These are phyloP conservation scores for Caenorhabditis japonica DNA, from an alignment of 2,888 invertebrate genomes.

Conservation along the genomic window DNA sequence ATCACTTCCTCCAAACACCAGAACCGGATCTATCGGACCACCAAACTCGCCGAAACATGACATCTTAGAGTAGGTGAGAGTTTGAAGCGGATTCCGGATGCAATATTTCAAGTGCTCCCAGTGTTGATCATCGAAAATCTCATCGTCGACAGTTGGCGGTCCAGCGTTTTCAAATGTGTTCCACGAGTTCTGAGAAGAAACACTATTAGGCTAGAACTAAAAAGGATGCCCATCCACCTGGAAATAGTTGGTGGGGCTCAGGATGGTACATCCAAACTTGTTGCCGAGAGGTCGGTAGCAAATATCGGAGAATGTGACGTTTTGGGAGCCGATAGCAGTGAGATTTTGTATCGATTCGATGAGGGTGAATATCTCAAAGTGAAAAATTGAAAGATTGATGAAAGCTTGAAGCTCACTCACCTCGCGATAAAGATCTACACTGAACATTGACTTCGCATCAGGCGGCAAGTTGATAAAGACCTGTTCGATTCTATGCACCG, in stretches of 20 bases:
- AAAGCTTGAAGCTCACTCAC: not conserved
- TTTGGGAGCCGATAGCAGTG: not conserved
- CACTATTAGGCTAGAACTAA: not conserved
- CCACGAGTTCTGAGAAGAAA: slow-evolving; percentile 18
- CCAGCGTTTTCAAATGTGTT: not conserved
- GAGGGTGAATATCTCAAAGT: slow-evolving; percentile 19
- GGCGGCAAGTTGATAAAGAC: slow-evolving; percentile 14
- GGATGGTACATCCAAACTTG: slow-evolving; percentile 20
- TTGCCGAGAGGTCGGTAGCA: slow-evolving; percentile 37
- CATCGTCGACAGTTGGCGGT: slow-evolving; percentile 9
- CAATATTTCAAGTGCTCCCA: slow-evolving; percentile 22
- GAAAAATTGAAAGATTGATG: not conserved
- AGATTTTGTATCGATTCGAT: slow-evolving; percentile 12
- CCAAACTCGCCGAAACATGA: slow-evolving; percentile 42
- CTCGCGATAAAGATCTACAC: slow-evolving; percentile 7
- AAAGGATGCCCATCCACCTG: slow-evolving; percentile 6
- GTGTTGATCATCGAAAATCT: slow-evolving; percentile 13
- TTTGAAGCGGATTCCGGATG: slow-evolving; percentile 12
- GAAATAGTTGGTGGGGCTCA: slow-evolving; percentile 44
- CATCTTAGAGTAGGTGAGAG: slow-evolving; percentile 11
- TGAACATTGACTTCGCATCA: not conserved
- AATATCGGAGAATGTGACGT: slow-evolving; percentile 15
- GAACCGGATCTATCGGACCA: slow-evolving; percentile 27
- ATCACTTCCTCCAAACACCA: slow-evolving; percentile 19
- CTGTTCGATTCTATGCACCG: slow-evolving; percentile 35